Percentiles rank a stretch among this genome's conserved stretches.
Conservation (phyloP, 2,113 vertebrate genomes). For the Psophia crepitans region DNA sequence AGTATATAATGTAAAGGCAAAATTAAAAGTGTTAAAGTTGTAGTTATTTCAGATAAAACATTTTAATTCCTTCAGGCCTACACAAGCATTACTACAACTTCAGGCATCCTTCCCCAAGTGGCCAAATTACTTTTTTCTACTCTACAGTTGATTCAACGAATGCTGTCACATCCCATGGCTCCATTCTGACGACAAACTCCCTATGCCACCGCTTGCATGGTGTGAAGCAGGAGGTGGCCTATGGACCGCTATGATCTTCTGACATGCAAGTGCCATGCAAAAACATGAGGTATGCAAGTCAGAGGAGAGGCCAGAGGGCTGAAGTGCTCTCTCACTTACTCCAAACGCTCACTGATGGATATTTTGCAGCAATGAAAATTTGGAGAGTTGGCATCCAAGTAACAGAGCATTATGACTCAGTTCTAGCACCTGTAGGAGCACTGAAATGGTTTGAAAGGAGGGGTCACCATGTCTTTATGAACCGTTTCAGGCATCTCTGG, state of each 20-base stretch:
- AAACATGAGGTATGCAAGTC: background rate
- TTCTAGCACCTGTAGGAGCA: background rate
- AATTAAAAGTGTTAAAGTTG: background rate
- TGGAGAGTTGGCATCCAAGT: background rate
- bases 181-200: background rate
- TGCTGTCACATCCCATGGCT: background rate
- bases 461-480: background rate
- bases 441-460: background rate
- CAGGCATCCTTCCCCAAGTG: background rate
- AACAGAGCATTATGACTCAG: background rate
- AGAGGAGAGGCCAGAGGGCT: background rate
- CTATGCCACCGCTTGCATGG: accelerated
- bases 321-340: background rate
- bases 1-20: background rate
- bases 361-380: background rate
- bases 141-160: background rate
- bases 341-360: background rate
- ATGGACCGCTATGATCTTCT: background rate
- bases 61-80: background rate
- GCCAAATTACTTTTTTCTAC: background rate
- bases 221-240: background rate
- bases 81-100: background rate
- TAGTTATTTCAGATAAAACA: background rate
- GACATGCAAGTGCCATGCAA: background rate
- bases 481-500: background rate